Evolutionary conservation across 2,888 invertebrate species (phyloP), one percentile per base, ranked within the genome.

Genomic region (Platyscelio sp.): DNA sequence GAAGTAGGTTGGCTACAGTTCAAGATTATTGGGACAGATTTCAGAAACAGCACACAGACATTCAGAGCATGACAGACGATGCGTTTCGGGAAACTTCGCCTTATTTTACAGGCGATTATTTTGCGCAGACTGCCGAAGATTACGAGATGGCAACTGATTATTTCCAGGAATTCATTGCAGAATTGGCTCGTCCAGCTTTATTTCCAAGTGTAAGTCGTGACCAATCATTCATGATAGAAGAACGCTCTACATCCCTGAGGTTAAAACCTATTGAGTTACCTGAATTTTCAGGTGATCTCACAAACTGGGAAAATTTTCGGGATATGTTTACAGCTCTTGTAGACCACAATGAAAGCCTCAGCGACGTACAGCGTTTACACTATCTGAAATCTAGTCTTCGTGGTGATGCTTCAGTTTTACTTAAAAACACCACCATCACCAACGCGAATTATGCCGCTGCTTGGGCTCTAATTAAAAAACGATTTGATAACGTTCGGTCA

Each of bases 21-120:
- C 46, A n/a, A n/a, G 46, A 46, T n/a, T 46, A 46, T n/a, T 46
- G 46, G 46, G 46, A 46, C n/a, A 46, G n/a, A n/a, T 46, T 46
- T 18, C 15, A 18, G n/a, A 46, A 46, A 18, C 46, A 46, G n/a
- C 46, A 33, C 33, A 33, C 33, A 9, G 33, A 33, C 33, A 33
- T 33, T 9, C 33, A 33, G 9, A 33, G 33, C 9, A 33, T 33
- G 5, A 9, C 33, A 33, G 33, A 33, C 33, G 33, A 33, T 9
- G 33, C 33, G 9, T 33, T 33, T 33, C 5, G 33, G 9, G 33
- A 33, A 33, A 33, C 5, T 5, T 33, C 9, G 9, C 9, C 33
- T 7, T 33, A 33, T 9, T 33, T 33, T 9, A 33, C 33, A 33
- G 33, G 33, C 33, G 33, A 33, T 9, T 33, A 33, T 9, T 33